Base-by-base conservation (phyloP, 2,888 invertebrate species). In the Brassicogethes aeneus region DNA sequence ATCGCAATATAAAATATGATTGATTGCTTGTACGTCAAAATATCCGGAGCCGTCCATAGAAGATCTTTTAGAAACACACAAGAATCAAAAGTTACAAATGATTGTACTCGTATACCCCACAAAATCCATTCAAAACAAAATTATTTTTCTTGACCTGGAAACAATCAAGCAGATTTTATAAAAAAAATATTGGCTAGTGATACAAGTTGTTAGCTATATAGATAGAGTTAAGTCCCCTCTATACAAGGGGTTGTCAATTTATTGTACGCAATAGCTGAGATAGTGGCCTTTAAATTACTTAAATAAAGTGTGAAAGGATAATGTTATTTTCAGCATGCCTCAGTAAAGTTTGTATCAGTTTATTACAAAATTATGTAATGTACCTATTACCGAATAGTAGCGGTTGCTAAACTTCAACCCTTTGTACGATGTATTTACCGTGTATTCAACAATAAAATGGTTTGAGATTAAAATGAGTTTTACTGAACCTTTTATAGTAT, bases 261-360 rank as follows among this genome's bases (percentile, higher is more conserved):
- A 49, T 44, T 51, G 47, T 56, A 49, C 46, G 50, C 49, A 47
- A 52, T 59, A 57, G 58, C 45, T 41, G n/a, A n/a, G 50, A 57
- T 62, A 64, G 64, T 61, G 62, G 62, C 62, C 63, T 64, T 64
- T 58, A 52, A 54, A 51, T 7, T 10, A 10, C 5, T 23, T 7
- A 23, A 23, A n/a, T n/a, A n/a, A n/a, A n/a, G n/a, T n/a, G n/a
- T n/a, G 2, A 23, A 2, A 32, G 17, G 3, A 40, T 15, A 37
- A 37, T 32, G 57, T 52, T 51, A 50, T 52, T 50, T 45, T 57
- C 57, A 53, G 58, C 59, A 57, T 57, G 59, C 58, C 59, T 58
- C 56, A 53, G 55, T 57, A 54, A 48, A 55, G 55, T n/a, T n/a
- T n/a, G n/a, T n/a, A n/a, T n/a, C n/a, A n/a, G n/a, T n/a, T n/a